A percentile compares a stretch with the other conserved stretches of the same genome.
Conservation (phyloP, 2,113 vertebrate genomes). For the Paraplagusia blochii region DNA sequence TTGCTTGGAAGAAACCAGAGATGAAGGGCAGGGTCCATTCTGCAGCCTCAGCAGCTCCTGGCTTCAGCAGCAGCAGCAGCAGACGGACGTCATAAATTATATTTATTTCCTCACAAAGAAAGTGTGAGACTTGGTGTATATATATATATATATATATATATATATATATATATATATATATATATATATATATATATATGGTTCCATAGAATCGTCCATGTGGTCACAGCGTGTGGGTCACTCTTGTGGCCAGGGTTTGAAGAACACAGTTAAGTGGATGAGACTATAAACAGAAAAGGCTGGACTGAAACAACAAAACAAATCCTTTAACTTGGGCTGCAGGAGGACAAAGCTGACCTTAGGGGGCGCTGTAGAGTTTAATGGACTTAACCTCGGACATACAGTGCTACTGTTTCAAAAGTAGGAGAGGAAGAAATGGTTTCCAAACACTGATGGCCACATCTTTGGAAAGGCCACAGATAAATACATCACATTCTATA, state of each 20-base stretch:
- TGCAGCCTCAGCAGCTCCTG: conserved; percentile 62
- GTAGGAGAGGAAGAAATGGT: conserved; percentile 26
- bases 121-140: background rate
- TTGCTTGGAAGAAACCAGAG: conserved; percentile 48
- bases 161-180: too few relatives aligned
- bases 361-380: too few relatives aligned
- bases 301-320: too few relatives aligned
- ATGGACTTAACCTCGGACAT: too few relatives aligned
- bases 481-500: conserved; percentile 36
- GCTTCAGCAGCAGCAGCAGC: conserved; percentile 40
- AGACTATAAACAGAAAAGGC: conserved; percentile 49
- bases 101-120: conserved; percentile 26
- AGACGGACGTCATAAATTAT: conserved; percentile 39
- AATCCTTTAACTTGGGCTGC: too few relatives aligned
- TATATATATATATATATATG: conserved; percentile 23
- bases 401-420: too few relatives aligned
- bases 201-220: conserved; percentile 31
- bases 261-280: conserved; percentile 27
- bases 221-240: conserved; percentile 31
- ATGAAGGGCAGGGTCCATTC: conserved; percentile 45
- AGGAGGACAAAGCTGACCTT: too few relatives aligned
- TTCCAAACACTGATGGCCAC: conserved; percentile 1
- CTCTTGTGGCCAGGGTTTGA: conserved; percentile 39
- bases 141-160: too few relatives aligned
- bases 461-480: conserved; percentile 14